Conservation (phyloP, 1,140 invertebrate species). For the Heliconius himera region DNA sequence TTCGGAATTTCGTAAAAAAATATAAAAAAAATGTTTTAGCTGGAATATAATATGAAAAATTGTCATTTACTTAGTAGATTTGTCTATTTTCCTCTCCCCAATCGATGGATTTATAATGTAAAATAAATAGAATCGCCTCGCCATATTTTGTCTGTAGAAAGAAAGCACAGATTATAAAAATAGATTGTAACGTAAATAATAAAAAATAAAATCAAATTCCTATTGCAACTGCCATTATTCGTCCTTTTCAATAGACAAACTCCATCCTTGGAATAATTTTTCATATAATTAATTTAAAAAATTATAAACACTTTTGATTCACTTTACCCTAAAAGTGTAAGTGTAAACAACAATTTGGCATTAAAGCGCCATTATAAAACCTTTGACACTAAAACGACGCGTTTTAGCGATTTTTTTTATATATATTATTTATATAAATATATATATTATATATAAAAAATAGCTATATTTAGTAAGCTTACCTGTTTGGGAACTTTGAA, state of each 20-base stretch:
- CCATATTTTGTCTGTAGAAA: slow-evolving; percentile 10
- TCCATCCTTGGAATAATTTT: slow-evolving; percentile 17
- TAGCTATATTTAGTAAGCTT: slow-evolving; percentile 43
- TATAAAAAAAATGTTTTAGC: not conserved
- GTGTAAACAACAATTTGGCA: not conserved
- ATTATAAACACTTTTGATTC: not conserved
- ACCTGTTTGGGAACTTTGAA: slow-evolving; percentile 41
- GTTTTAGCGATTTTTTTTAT: slow-evolving; percentile 40
- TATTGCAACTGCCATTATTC: slow-evolving; percentile 32
- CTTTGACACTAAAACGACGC: slow-evolving; percentile 37
- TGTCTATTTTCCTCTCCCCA: not conserved
- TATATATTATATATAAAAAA: slow-evolving; percentile 28
- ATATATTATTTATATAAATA: slow-evolving; percentile 25
- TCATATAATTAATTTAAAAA: not conserved
- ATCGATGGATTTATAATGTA: not conserved
- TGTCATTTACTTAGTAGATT: not conserved
- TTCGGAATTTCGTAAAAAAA: not conserved
- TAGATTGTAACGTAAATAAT: not conserved
- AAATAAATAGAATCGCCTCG: not conserved
- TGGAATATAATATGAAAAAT: not conserved
- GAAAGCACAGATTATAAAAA: not conserved
- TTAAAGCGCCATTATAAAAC: slow-evolving; percentile 14
- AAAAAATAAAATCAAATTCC: not conserved
- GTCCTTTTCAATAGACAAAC: slow-evolving; percentile 31
- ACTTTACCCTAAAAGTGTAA: slow-evolving; percentile 3